phyloP scores from a whole-genome alignment of 2,797 vertebrate species.

The Cryptoblepharus egeriae region DNA sequence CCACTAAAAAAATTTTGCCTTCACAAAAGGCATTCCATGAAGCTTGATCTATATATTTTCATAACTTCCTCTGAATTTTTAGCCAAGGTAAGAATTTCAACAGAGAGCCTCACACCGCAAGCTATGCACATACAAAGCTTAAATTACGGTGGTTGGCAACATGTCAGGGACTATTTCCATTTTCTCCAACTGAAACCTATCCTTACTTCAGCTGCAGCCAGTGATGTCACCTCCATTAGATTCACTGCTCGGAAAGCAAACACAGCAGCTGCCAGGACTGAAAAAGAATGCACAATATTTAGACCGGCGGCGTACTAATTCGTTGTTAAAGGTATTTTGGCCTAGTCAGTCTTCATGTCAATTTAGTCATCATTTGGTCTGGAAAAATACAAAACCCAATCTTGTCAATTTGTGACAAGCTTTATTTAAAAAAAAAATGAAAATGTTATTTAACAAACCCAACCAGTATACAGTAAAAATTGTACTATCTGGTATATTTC shows the following conservation, averaged over 20 bases:
- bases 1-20: neutral
- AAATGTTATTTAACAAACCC: neutral
- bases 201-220: constrained; percentile 94
- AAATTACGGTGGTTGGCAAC: constrained; percentile 81
- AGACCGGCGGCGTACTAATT: constrained; percentile 57
- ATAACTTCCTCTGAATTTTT: constrained; percentile 58
- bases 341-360: constrained; percentile 11
- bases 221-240: constrained; percentile 98
- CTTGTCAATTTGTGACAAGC: neutral
- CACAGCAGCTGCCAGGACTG: constrained; percentile 95
- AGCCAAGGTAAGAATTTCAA: constrained; percentile 57
- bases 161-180: constrained; percentile 88
- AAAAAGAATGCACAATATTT: constrained; percentile 77
- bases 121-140: constrained; percentile 78
- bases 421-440: neutral
- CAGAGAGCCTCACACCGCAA: constrained; percentile 72
- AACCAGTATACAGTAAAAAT: neutral
- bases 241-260: constrained; percentile 98
- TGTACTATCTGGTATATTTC: too few relatives aligned
- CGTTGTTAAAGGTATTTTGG: constrained; percentile 30
- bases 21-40: constrained; percentile 27
- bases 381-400: neutral
- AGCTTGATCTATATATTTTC: constrained; percentile 34
- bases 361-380: constrained; percentile 31
- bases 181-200: constrained; percentile 74